Base-by-base conservation (phyloP, 1,140 invertebrate genomes). In the Scaptodrosophila lebanonensis region DNA sequence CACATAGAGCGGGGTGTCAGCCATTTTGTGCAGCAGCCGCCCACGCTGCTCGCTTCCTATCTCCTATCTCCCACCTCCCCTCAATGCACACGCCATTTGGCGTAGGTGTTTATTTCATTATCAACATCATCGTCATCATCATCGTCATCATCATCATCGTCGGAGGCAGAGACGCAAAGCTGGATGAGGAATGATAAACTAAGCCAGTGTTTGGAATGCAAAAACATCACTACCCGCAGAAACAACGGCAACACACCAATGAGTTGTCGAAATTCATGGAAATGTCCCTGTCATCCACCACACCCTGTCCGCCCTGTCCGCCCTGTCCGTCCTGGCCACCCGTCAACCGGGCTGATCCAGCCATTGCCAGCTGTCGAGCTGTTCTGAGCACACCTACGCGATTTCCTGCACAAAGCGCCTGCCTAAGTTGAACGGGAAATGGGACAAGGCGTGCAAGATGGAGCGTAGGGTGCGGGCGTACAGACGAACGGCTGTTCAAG, bases 361-460 rank as follows among this genome's bases (percentile, higher is more conserved):
- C n/a, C n/a, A n/a, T n/a, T n/a, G n/a, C n/a, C 62, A 65, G 62
- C 62, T 65, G 62, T 65, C 62, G 52, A 44, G 53, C 68, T n/a
- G n/a, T n/a, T n/a, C 53, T 36, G 29, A 66, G 73, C 73, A 79
- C 75, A 79, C 75, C 75, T 79, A 79, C 75, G 75, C 75, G 75
- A 79, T 79, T 82, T 79, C 75, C 75, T 79, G 75, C 32, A 33
- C 5, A 33, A n/a, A n/a, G n/a, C 8, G 22, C 59, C 58, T 66
- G 76, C 70, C 64, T 51, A 56, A 53, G n/a, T n/a, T n/a, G 56
- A 79, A 54, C 75, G 75, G 64, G 40, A 73, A 77, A 72, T 66
- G 73, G 73, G 58, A 72, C 72, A 64, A 52, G 50, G 39, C 11
- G 25, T 11, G 36, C 30, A 29, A 47, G 49, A 51, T 43, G 61